Percentiles rank a stretch among this genome's conserved stretches.
These are phyloP conservation scores for Sclerodermus sp. DNA, from an alignment of 2,888 invertebrate genomes.

Conservation along the genomic window DNA sequence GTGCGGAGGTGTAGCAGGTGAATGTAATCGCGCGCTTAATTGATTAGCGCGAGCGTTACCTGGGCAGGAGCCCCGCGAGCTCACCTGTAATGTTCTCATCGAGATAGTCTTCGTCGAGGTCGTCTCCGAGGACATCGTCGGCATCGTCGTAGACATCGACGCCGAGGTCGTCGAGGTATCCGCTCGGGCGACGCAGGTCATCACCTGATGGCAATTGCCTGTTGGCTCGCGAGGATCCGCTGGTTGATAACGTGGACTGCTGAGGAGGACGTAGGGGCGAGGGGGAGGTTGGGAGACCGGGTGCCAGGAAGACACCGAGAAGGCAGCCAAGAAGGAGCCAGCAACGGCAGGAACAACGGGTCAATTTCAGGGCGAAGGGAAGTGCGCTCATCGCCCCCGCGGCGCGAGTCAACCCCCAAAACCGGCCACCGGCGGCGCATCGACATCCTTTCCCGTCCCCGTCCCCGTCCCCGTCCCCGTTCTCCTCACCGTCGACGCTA, in stretches of 20 bases:
- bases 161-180: constrained; percentile 31
- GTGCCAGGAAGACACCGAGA: constrained; percentile 28
- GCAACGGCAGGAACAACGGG: constrained; percentile 43
- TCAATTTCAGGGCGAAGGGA: constrained; percentile 55
- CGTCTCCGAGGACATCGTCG: constrained; percentile 44
- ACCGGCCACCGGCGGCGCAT: constrained; percentile 56
- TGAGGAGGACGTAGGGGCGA: not conserved
- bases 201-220: constrained; percentile 26
- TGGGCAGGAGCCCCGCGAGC: constrained; percentile 3
- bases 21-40: too few species aligned
- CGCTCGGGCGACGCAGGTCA: constrained; percentile 25
- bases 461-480: constrained; percentile 22
- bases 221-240: constrained; percentile 16
- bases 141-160: constrained; percentile 47
- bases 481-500: constrained; percentile 20
- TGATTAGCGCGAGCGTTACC: too few species aligned
- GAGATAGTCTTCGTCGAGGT: constrained; percentile 51
- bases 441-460: constrained; percentile 52
- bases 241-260: too few species aligned
- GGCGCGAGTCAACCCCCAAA: constrained; percentile 57
- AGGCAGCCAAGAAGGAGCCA: constrained; percentile 39
- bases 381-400: constrained; percentile 57
- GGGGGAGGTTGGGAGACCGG: not conserved
- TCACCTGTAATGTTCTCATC: constrained; percentile 57
- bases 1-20: too few species aligned